Evolutionary conservation across 2,113 vertebrate genomes (phyloP).

Genomic region (Sialia sialis): DNA sequence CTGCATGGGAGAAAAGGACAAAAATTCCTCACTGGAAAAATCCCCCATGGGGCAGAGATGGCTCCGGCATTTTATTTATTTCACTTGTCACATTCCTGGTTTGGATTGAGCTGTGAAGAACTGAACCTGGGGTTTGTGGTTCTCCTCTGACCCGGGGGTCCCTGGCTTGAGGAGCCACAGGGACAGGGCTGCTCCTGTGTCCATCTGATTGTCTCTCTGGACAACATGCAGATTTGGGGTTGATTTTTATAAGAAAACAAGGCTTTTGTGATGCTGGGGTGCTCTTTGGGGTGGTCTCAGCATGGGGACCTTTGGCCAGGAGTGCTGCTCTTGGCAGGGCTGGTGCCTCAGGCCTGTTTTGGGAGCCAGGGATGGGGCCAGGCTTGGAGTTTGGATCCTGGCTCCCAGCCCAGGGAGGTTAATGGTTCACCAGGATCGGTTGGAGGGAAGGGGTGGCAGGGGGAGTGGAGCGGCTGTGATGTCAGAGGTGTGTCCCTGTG

Average conservation of each 20-base stretch:
- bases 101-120: not conserved
- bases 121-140: fast-evolving
- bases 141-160: not conserved
- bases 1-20: not conserved
- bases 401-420: not conserved
- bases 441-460: not conserved
- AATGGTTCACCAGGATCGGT: slow-evolving; percentile 29
- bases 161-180: fast-evolving
- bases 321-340: fast-evolving
- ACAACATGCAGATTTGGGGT: not conserved
- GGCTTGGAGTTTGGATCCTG: slow-evolving; percentile 42
- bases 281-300: not conserved
- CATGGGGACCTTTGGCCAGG: not conserved
- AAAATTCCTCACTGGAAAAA: not conserved
- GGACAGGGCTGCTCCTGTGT: not conserved
- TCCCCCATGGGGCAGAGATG: not conserved
- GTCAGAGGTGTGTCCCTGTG: not conserved
- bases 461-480: fast-evolving
- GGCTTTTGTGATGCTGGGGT: not conserved
- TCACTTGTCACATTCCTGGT: not conserved
- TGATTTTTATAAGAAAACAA: not conserved
- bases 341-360: fast-evolving
- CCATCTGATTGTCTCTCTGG: not conserved
- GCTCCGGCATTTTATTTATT: not conserved
- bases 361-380: not conserved